Evolutionary conservation across 2,888 invertebrate genomes (phyloP).

Genomic region (Tachina fera): DNA sequence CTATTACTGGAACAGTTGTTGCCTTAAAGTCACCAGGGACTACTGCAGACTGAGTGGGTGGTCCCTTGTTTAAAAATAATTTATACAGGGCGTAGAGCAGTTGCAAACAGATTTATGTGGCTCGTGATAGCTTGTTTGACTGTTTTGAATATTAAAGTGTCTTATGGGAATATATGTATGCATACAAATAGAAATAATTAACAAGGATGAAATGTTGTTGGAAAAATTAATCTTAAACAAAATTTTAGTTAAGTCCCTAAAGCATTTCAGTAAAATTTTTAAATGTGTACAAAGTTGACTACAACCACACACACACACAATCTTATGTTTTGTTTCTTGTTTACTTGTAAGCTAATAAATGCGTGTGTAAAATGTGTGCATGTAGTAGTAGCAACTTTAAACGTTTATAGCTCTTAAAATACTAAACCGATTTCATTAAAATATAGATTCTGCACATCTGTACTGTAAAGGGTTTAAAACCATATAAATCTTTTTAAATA

Average conservation of each 20-base stretch:
- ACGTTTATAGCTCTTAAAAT: too few relatives aligned
- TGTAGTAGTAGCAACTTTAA: too few relatives aligned
- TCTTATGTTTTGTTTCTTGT: too few relatives aligned
- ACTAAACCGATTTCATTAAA: too few relatives aligned
- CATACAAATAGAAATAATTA: neutral
- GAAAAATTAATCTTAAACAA: neutral
- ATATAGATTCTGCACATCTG: too few relatives aligned
- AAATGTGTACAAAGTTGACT: too few relatives aligned
- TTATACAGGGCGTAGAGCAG: neutral
- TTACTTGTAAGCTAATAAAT: too few relatives aligned
- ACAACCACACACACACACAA: too few relatives aligned
- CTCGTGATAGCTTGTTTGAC: neutral
- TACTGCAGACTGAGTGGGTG: neutral
- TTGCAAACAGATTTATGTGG: neutral
- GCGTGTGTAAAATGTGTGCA: too few relatives aligned
- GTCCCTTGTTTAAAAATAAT: neutral
- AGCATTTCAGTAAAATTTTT: too few relatives aligned
- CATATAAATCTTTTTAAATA: too few relatives aligned
- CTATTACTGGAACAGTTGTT: neutral
- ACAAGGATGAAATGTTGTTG: neutral
- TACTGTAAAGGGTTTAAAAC: too few relatives aligned
- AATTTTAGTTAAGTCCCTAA: neutral
- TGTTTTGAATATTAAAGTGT: slow-evolving; percentile 5
- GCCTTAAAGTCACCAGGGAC: slow-evolving; percentile 5
- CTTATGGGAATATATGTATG: neutral